Evolutionary conservation across 2,113 vertebrate genomes (phyloP), one percentile per base, ranked within the genome.

Genomic region (Pseudonaja textilis): DNA sequence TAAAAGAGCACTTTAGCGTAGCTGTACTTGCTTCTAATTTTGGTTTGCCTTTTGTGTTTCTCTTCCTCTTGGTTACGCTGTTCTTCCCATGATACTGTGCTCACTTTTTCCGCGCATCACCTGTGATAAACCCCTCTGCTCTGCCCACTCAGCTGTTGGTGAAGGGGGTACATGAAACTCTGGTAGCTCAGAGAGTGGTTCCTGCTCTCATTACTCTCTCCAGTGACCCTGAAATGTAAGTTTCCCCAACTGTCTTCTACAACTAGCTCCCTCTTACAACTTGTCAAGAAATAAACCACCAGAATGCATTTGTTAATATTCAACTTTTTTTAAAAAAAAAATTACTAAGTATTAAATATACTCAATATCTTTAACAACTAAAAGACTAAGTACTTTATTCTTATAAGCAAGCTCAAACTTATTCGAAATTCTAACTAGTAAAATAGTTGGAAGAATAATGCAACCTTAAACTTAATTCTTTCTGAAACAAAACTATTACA

Each of bases 161-260:
- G 99, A 99, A 99, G 98, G 99, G 99, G 99, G 99, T 99, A 98
- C 99, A 99, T 99, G 99, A 99, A 98, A 99, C 99, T 97, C 98
- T 99, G 98, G 99, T 99, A 98, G 99, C 99, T 98, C 99, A 99
- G 98, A 99, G 99, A 98, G 99, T 99, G 97, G 99, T 99, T 98
- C 99, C 99, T 97, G 99, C 99, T 98, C 99, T 99, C 98, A 99
- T 99, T 98, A 99, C 99, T 98, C 99, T 99, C 98, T 99, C 99
- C 98, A 99, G 99, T 98, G 99, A 99, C 98, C 99, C 99, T 97
- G 99, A 99, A 99, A 99, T 99, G 99, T 99, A 99, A 99, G 99
- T 99, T 98, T 97, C 96, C 87, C 87, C 96, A 96, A 97, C 97
- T 98, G 97, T 97, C 97, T 97, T 97, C 93, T 97, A 97, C 95